These are phyloP conservation scores for Tetramorium simillimum DNA, from an alignment of 1,140 invertebrate species.

Conservation along the genomic window DNA sequence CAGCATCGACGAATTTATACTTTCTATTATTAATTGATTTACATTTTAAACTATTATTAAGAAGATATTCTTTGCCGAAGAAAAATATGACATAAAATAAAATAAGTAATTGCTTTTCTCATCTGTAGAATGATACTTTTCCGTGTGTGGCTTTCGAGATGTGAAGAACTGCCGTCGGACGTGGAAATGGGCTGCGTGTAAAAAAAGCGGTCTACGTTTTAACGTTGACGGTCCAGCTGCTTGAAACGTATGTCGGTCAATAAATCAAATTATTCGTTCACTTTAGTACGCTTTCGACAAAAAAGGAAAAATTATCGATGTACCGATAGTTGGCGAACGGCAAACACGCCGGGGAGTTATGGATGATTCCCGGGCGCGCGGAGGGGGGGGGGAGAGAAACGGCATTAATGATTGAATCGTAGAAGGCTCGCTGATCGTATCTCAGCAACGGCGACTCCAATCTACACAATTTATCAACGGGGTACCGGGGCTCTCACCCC, in stretches of 20 bases:
- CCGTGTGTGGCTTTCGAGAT: background rate
- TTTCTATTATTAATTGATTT: too few relatives aligned
- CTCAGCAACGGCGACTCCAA: slow-evolving; percentile 75
- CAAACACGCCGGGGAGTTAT: slow-evolving; percentile 53
- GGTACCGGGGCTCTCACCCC: slow-evolving; percentile 68
- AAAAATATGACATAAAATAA: too few relatives aligned
- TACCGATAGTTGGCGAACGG: slow-evolving; percentile 27
- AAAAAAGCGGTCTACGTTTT: slow-evolving; percentile 10
- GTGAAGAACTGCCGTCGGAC: background rate
- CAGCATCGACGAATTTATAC: too few relatives aligned
- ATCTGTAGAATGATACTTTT: too few relatives aligned
- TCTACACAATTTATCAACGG: slow-evolving; percentile 82
- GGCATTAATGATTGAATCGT: slow-evolving; percentile 81
- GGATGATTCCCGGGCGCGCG: slow-evolving; percentile 38
- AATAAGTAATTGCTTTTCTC: too few relatives aligned
- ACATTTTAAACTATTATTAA: too few relatives aligned
- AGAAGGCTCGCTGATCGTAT: slow-evolving; percentile 78
- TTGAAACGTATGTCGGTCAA: background rate
- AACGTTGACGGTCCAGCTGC: background rate
- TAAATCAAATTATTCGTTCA: slow-evolving; percentile 29
- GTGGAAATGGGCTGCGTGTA: background rate
- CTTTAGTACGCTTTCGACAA: background rate
- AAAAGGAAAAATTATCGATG: slow-evolving; percentile 34
- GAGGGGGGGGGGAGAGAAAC: slow-evolving; percentile 39
- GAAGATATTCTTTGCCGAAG: too few relatives aligned